Base-by-base conservation (phyloP, 2,797 vertebrate genomes). In the Spea hammondii region DNA sequence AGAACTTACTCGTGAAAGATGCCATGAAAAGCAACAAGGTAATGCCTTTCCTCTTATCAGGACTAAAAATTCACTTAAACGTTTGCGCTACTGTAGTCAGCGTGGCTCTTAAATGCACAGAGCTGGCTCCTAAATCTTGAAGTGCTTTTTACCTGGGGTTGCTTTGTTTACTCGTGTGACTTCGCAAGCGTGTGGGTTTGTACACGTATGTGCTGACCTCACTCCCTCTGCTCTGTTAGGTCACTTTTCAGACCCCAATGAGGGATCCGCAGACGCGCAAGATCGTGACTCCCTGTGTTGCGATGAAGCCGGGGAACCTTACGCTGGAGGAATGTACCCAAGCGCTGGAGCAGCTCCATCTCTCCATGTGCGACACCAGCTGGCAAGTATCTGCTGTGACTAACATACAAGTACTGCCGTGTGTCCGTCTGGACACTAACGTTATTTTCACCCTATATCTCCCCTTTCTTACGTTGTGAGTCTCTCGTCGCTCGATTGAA, bases 191-290 rank as follows among this genome's bases (percentile, higher is more conserved):
- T 32, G 32, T 1, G 32, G 32, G 2, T 32, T 32, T 32, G 32
- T 32, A 32, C 32, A 32, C 32, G 32, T 32, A 32, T 32, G 32
- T 32, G 32, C 51, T 53, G 6, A 7, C 51, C 51, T 53, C 6
- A 53, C 6, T 11, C 64, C 0, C 54, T 73, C 51, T 69, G 2
- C 32, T 71, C 48, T 11, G 49, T 77, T 48, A 99, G 97, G 97
- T 99, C 84, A 96, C 95, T 83, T 99, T 99, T 89, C 96, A 98
- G 84, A 98, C 96, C 17, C 97, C 98, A 72, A 89, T 91, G 79
- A 91, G 96, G 89, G 96, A 99, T 83, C 96, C 96, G 46, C 84
- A 93, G 65, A 97, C 95, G 0, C 94, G 91, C 76, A 94, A 87
- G 88, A 93, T 98, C 76, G 6, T 98, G 10, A 97, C 94, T 72